Conservation (phyloP, 2,113 vertebrate species). For the Syrrhaptes paradoxus region DNA sequence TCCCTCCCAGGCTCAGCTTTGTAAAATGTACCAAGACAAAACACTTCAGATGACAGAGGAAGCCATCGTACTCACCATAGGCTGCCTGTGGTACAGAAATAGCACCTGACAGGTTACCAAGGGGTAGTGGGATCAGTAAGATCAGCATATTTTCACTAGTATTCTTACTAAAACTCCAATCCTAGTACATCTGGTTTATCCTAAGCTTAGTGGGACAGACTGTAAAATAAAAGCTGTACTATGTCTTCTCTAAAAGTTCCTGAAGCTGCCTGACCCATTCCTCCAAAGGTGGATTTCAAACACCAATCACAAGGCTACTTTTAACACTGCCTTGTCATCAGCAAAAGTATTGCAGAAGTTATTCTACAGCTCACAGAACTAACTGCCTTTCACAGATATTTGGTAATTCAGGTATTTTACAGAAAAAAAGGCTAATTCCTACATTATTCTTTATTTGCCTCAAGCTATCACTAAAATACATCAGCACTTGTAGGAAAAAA, state of each 20-base stretch:
- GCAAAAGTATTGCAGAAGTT: background rate
- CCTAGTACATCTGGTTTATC: background rate
- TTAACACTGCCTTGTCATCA: background rate
- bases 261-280: background rate
- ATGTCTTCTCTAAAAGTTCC: background rate
- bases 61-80: background rate
- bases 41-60: background rate
- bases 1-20: background rate
- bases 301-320: background rate
- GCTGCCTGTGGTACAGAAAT: background rate
- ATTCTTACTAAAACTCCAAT: background rate
- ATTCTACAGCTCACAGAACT: background rate
- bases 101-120: background rate
- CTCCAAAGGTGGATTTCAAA: background rate
- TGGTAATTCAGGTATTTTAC: background rate
- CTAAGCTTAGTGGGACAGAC: background rate
- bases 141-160: background rate
- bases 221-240: background rate
- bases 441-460: background rate
- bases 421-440: background rate
- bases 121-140: background rate
- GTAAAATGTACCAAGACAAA: rapidly evolving
- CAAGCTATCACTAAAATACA: background rate
- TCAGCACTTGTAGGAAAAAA: background rate
- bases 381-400: background rate